Evolutionary conservation across 1,140 invertebrate species (phyloP), one percentile per base, ranked within the genome.

Genomic region (Danaus melanippus): DNA sequence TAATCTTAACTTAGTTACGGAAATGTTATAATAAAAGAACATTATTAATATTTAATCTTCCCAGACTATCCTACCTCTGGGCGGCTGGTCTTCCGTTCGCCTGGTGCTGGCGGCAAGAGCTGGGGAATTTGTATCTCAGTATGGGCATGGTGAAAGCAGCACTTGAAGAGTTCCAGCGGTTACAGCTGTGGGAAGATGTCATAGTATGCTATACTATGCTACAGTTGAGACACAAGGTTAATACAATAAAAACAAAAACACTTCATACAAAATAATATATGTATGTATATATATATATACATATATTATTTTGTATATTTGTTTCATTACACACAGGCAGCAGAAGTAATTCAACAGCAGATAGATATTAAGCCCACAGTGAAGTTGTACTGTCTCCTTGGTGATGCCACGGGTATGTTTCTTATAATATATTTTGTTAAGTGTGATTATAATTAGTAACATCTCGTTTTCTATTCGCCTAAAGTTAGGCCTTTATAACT

Each of bases 161-260:
- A 32, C 87, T 99, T 10, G 95, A 98, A 64, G 87, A 97, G 40
- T 98, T 93, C 81, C 87, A 94, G 12, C 86, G 91, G 47, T 87
- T 98, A 9, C 88, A 95, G 59, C 81, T 94, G n/a, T 99, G 97
- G 97, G 95, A 98, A 66, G 92, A 98, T 76, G 94, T 97, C 11
- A 95, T 99, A 59, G 88, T 90, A 1, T 99, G 97, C 87, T 98
- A 98, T 70, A 94, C 94, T 44, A 87, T 91, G 58, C 80, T 98
- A 45, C 91, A 96, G 64, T 87, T 96, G 61, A 89, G 91, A 39
- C 95, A 97, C 68, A 97, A 96, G 87, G 93, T 93, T 70, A 60
- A 11, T 39, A 44, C 7, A 1, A 10, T 10, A 43, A 10, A 43
- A 10, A 43, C 42, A 10, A 10, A 43, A 43, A 43, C 7, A 43